Evolutionary conservation across 2,797 vertebrate species (phyloP).

Genomic region (Myotis vivesi): DNA sequence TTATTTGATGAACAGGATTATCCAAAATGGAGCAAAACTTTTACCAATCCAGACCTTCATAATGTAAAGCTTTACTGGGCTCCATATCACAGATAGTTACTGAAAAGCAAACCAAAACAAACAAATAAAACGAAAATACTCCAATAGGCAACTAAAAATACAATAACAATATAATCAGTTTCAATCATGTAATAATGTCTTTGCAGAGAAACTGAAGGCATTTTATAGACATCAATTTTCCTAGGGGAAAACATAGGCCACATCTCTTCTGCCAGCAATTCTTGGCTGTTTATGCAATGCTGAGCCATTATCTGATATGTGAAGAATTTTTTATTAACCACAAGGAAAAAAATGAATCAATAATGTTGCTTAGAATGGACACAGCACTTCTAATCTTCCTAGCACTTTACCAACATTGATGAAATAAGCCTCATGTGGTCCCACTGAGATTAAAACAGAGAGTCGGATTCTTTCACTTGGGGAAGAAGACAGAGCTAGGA

Average conservation of each 20-base stretch:
- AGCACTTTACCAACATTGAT: background rate
- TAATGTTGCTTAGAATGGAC: slow-evolving; percentile 50
- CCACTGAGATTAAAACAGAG: background rate
- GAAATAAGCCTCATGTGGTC: background rate
- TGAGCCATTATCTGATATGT: slow-evolving; percentile 55
- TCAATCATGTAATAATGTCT: slow-evolving; percentile 44
- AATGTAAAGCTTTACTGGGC: slow-evolving; percentile 36
- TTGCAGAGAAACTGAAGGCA: slow-evolving; percentile 43
- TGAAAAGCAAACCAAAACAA: slow-evolving; percentile 50
- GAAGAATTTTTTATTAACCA: slow-evolving; percentile 65
- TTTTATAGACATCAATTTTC: slow-evolving; percentile 63
- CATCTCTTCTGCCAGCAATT: slow-evolving; percentile 34
- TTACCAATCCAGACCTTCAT: background rate
- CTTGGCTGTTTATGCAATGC: slow-evolving; percentile 42
- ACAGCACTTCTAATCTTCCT: slow-evolving; percentile 37
- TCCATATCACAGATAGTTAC: slow-evolving; percentile 25
- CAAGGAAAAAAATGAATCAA: slow-evolving; percentile 58
- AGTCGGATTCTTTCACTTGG: background rate
- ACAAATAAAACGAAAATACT: slow-evolving; percentile 52
- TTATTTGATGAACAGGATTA: slow-evolving; percentile 25
- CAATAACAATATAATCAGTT: slow-evolving; percentile 42
- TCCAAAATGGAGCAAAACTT: background rate
- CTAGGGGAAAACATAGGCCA: slow-evolving; percentile 37
- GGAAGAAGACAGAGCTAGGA: background rate
- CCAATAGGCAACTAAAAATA: slow-evolving; percentile 39